Percentiles rank a stretch among this genome's conserved stretches.
phyloP scores from a whole-genome alignment of 2,113 vertebrate genomes.

The Amia ocellicauda region DNA sequence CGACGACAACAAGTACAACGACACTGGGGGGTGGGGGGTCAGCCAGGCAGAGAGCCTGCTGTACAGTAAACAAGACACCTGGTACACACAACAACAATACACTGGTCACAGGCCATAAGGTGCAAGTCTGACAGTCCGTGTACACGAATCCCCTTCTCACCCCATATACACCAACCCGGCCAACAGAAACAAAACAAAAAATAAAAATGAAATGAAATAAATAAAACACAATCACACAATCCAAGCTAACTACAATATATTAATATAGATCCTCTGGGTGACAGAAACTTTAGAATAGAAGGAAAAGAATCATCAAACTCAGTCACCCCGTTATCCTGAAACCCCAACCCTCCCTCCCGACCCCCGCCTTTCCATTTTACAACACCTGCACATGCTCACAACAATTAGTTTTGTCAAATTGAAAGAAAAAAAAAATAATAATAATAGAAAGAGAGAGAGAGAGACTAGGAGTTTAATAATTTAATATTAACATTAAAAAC shows the following conservation, averaged over 20 bases:
- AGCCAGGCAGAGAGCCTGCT: too few species aligned
- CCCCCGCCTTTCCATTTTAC: too few species aligned
- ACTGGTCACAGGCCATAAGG: too few species aligned
- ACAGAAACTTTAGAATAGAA: slow-evolving; percentile 68
- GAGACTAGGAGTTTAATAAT: too few species aligned
- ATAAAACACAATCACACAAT: slow-evolving; percentile 71
- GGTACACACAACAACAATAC: too few species aligned
- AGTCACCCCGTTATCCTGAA: slow-evolving; percentile 42
- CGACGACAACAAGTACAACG: too few species aligned
- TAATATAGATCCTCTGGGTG: slow-evolving; percentile 81
- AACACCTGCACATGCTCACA: neutral
- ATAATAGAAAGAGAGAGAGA: neutral
- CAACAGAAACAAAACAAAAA: slow-evolving; percentile 47
- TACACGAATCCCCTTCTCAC: slow-evolving; percentile 45
- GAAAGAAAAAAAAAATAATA: too few species aligned
- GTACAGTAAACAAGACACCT: too few species aligned
- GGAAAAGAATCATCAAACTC: slow-evolving; percentile 49
- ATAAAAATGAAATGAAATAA: slow-evolving; percentile 56
- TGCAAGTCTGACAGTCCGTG: neutral
- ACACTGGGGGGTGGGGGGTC: too few species aligned
- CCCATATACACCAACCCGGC: slow-evolving; percentile 67
- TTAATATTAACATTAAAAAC: too few species aligned
- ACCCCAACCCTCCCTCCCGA: slow-evolving; percentile 12
- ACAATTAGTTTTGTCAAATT: too few species aligned
- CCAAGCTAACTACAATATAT: slow-evolving; percentile 86